Base-by-base conservation (phyloP, 1,140 invertebrate species). In the Drosophila santomea region DNA sequence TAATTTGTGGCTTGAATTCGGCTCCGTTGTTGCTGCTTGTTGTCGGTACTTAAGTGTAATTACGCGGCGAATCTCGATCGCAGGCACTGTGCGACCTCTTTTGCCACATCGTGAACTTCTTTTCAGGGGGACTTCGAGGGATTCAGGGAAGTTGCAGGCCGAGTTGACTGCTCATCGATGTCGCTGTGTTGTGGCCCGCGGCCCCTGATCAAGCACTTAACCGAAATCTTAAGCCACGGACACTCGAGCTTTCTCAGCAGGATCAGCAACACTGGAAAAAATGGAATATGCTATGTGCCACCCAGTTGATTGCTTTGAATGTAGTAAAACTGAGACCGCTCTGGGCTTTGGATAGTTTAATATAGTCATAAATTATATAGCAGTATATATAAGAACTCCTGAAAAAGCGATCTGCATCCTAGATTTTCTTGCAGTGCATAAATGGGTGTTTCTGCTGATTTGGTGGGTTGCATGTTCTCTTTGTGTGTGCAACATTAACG, bases 21-120 rank as follows among this genome's bases (percentile, higher is more conserved):
- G 44, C 32, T 59, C 52, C 43, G 52, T 60, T 60, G 64, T 50
- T 61, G 36, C 48, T 25, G 83, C 84, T 80, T 54, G 81, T 71
- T 84, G 81, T 60, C 68, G 76, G 85, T 80, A 89, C 80, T 89
- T 89, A 89, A 89, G 73, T 88, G 80, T 74, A 88, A 88, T 88
- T 88, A 88, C 83, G 64, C 61, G 80, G 66, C 72, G 73, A 61
- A 64, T 66, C 62, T 62, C 60, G 78, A 71, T 75, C 76, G 52
- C 55, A 58, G 58, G 48, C 64, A 60, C 63, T 61, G 47, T 54
- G 66, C 84, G 84, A 88, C 84, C 84, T 88, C 84, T 69, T 83
- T 89, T 84, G 84, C 84, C 60, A 78, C 63, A 59, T 78, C 59
- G 72, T 88, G 83, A 88, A 83, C 79, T 83, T 68, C 59, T 78